Evolutionary conservation across 2,888 invertebrate genomes (phyloP), one percentile per base, ranked within the genome.

Genomic region (Julus scanicus): DNA sequence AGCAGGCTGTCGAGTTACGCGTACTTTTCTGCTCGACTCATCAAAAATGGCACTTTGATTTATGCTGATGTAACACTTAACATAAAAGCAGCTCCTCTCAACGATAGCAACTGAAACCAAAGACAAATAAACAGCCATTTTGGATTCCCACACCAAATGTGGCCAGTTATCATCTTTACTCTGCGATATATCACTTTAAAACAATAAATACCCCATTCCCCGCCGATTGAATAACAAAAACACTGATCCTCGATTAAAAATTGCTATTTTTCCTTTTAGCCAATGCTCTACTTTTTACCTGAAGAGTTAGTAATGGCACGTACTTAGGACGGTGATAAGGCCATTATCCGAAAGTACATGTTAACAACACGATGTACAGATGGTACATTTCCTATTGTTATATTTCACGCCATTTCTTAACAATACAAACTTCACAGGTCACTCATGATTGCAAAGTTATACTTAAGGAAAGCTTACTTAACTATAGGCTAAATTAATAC

Each of bases 141-240:
- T 20, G 63, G 63, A 71, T 71, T 20, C 20, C 5, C 20, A n/a
- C 8, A 29, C 20, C 20, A 71, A 71, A 71, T 71, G 8, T 17
- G 63, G 63, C 20, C 63, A 71, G 63, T 71, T 71, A 71, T 71
- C 63, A 71, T 71, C 63, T n/a, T 71, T 71, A 71, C 63, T 71
- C 63, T 71, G 63, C 63, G 20, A 71, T 71, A 20, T 20, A 20
- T 71, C 63, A 71, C 20, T 20, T 71, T 71, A 71, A 71, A 4
- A 20, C 63, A 71, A 71, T 20, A 71, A 71, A 71, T 71, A 20
- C 29, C 9, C 20, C 63, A 6, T 20, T 71, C 63, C 63, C 63
- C 63, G 63, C 9, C 20, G 20, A 71, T 20, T 20, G 20, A 20
- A 71, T 20, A 71, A 20, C 63, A 71, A n/a, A 71, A 71, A 71